Conservation (phyloP, 2,113 vertebrate species). For the Rhineura floridana region DNA sequence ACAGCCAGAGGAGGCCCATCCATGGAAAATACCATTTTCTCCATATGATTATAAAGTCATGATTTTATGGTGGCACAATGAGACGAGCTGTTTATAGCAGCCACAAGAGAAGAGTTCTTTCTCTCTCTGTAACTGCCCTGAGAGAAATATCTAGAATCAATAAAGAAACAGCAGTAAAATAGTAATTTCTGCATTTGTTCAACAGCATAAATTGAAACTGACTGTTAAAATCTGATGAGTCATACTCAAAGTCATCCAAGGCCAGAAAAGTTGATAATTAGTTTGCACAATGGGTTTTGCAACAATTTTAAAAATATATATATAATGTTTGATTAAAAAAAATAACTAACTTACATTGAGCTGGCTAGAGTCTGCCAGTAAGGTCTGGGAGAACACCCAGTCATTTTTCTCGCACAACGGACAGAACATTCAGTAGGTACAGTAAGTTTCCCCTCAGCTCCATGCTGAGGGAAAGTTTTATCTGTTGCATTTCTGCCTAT, state of each 20-base stretch:
- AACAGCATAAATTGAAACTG: not conserved
- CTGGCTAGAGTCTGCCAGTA: not conserved
- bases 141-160: not conserved
- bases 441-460: not conserved
- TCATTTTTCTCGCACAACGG: not conserved
- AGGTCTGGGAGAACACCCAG: not conserved
- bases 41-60: no score
- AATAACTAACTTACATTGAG: not conserved
- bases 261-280: not conserved
- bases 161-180: not conserved
- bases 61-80: no score
- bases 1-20: no score
- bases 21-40: not conserved
- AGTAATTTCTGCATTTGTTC: not conserved
- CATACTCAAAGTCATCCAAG: not conserved
- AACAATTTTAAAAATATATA: no score
- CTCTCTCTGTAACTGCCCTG: not conserved
- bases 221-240: not conserved
- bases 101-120: no score
- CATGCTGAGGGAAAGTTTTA: not conserved
- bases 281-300: not conserved
- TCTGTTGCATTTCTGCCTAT: no score
- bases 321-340: no score
- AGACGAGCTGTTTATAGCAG: no score
- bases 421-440: not conserved